Evolutionary conservation across 2,797 vertebrate species (phyloP).

Genomic region (Pelobates cultripes): DNA sequence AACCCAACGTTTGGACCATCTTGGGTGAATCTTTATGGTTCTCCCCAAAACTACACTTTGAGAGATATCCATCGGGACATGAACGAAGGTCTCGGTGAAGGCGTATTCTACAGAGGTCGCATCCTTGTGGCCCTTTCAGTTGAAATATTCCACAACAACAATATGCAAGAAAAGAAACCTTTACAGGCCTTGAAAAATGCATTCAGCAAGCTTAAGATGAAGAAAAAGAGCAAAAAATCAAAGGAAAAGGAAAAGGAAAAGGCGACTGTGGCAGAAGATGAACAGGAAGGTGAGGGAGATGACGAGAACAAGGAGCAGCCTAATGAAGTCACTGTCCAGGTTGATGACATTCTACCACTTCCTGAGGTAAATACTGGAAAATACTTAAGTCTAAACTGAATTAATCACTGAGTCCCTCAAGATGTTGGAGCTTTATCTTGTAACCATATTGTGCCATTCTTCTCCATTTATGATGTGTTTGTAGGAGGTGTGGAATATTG

Average conservation of each 20-base stretch:
- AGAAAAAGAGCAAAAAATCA: slow-evolving; percentile 79
- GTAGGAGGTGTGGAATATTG: no score
- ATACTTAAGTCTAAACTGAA: no score
- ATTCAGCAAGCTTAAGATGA: slow-evolving; percentile 75
- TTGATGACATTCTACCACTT: slow-evolving; percentile 86
- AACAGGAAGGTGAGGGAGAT: slow-evolving; percentile 48
- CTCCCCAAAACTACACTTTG: slow-evolving; percentile 82
- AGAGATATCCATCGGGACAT: slow-evolving; percentile 83
- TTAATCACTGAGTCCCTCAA: no score
- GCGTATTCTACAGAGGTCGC: slow-evolving; percentile 87
- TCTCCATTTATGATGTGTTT: no score
- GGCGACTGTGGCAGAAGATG: slow-evolving; percentile 41
- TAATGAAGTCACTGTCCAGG: slow-evolving; percentile 80
- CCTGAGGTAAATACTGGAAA: slow-evolving; percentile 78
- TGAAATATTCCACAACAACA: slow-evolving; percentile 77
- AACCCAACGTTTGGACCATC: slow-evolving; percentile 89
- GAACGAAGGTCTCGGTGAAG: slow-evolving; percentile 87
- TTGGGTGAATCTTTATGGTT: slow-evolving; percentile 92
- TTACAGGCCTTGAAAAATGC: slow-evolving; percentile 67
- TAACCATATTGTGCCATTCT: no score
- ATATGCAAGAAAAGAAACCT: slow-evolving; percentile 64
- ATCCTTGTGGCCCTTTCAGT: slow-evolving; percentile 81
- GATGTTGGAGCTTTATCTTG: no score
- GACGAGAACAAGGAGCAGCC: slow-evolving; percentile 74
- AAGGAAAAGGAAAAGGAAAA: slow-evolving; percentile 69